Percentiles rank a stretch among this genome's conserved stretches.
Evolutionary conservation across 2,113 vertebrate genomes (phyloP).

Genomic region (Ceyx cyanopectus): DNA sequence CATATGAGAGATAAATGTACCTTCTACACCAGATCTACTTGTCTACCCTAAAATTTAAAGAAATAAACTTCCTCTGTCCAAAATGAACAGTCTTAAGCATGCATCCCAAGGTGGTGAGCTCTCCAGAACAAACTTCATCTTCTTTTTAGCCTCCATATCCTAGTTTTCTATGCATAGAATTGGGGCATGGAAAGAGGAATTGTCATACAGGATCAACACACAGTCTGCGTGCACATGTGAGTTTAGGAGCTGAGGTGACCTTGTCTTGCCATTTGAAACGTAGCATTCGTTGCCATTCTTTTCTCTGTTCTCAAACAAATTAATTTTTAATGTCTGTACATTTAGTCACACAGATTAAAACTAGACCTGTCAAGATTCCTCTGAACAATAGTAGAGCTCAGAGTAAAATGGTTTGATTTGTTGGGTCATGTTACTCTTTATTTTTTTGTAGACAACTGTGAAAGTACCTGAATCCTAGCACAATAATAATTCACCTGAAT

Average conservation of each 20-base stretch:
- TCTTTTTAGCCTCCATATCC: not conserved
- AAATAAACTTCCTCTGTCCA: not conserved
- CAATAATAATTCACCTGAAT: not conserved
- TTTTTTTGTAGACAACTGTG: not conserved
- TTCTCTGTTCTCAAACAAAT: not conserved
- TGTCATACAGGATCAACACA: not conserved
- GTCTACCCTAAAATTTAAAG: not conserved
- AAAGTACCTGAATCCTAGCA: not conserved
- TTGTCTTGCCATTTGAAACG: not conserved
- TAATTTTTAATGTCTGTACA: not conserved
- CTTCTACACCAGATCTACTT: not conserved
- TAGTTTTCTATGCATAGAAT: not conserved
- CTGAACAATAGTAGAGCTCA: not conserved
- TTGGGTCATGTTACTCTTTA: not conserved
- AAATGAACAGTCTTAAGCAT: not conserved
- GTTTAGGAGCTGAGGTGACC: not conserved
- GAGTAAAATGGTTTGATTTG: not conserved
- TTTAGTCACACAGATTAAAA: rapidly evolving
- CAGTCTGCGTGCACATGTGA: no score
- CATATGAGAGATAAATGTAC: not conserved
- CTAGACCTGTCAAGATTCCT: not conserved
- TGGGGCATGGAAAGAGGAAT: not conserved
- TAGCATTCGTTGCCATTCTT: not conserved
- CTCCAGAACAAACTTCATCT: not conserved
- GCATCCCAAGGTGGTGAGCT: rapidly evolving